These are phyloP conservation scores for Archips crataeganus DNA, from an alignment of 2,888 invertebrate genomes.

Conservation along the genomic window DNA sequence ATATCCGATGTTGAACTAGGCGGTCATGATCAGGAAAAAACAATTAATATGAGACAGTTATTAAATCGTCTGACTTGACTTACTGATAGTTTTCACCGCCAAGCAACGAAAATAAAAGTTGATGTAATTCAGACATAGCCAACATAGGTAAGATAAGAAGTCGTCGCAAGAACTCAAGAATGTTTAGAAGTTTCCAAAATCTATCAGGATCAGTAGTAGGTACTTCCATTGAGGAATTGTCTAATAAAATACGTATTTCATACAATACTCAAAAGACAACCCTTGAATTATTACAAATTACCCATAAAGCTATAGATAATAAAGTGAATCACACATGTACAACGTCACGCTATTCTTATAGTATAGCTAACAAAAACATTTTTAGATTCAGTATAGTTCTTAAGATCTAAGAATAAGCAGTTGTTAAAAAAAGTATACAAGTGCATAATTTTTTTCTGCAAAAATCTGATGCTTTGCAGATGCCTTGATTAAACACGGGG, in stretches of 20 bases:
- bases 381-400: not conserved
- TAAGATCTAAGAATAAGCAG: not conserved
- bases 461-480: not conserved
- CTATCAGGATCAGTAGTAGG: too few species aligned
- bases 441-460: not conserved
- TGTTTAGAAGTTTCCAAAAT: not conserved
- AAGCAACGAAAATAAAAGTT: not conserved
- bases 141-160: too few species aligned
- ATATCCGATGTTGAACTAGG: not conserved
- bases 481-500: not conserved
- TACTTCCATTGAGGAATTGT: too few species aligned
- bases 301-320: not conserved
- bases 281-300: not conserved
- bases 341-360: not conserved
- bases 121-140: too few species aligned
- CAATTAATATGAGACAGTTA: not conserved
- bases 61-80: not conserved
- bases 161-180: not conserved
- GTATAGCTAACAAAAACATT: not conserved
- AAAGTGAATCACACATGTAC: not conserved
- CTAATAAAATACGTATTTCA: not conserved
- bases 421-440: not conserved
- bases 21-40: not conserved
- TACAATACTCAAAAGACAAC: not conserved
- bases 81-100: not conserved